Evolutionary conservation across 2,888 invertebrate species (phyloP), one percentile per base, ranked within the genome.

Genomic region (Pachliopta kotzebuea): DNA sequence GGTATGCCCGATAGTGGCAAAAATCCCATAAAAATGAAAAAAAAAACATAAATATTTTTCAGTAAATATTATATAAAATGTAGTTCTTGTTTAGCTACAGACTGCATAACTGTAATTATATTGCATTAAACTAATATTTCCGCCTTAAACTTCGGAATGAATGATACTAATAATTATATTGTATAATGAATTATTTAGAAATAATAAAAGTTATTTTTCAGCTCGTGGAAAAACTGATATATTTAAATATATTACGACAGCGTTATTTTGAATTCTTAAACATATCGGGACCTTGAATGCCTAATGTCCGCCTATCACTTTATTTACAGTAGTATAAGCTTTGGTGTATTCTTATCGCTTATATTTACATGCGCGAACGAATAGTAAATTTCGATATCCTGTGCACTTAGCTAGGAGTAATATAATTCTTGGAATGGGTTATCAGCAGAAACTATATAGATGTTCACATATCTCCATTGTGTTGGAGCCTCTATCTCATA

Each of bases 401-500:
- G 55, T 20, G 61, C 64, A 68, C 65, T 69, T 69, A 70, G 69
- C 52, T 9, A 31, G 23, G 14, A 50, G 50, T 56, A 56, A 65
- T 58, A 54, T 59, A 56, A n/a, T 31, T 31, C 63, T 49, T 26
- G 24, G 63, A 67, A 66, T 62, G 62, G 37, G 60, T 60, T 63
- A 65, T 69, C 67, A 45, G 37, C 57, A 56, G 52, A 67, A 67
- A 67, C 60, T 49, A 14, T 20, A 54, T 67, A 59, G 56, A 26
- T 54, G 49, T 42, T 45, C 60, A 68, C 37, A 14, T 37, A 37
- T 37, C 64, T 64, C 29, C 49, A 70, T 75, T 77, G 75, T 80
- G 68, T 76, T 74, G 74, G 31, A 20, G 75, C 73, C 75, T 75
- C 73, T 74, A 53, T 63, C 60, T 69, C 66, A 67, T 70, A 84